phyloP scores from a whole-genome alignment of 2,888 invertebrate species.

The Listrodromus nycthemerus region DNA sequence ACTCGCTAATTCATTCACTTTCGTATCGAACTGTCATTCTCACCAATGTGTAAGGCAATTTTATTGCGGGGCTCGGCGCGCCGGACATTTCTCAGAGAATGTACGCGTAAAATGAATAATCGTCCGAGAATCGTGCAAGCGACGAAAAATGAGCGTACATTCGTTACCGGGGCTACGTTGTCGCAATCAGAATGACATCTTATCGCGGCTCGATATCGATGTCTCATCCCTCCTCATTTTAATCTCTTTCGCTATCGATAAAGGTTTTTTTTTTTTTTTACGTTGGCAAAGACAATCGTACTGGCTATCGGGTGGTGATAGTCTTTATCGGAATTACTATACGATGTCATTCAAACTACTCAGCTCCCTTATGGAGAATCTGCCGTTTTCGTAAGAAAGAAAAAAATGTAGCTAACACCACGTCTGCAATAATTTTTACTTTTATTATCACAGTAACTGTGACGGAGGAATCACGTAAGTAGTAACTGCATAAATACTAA shows the following conservation, averaged over 20 bases:
- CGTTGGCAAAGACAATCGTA: not conserved
- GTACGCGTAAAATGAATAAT: conserved; percentile 7
- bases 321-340: no score
- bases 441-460: no score
- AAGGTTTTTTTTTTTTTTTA: not conserved
- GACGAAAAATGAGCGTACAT: not conserved
- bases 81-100: conserved; percentile 33
- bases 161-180: not conserved
- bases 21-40: conserved; percentile 8
- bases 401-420: no score
- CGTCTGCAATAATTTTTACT: no score
- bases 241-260: conserved; percentile 49
- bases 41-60: conserved; percentile 44
- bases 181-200: conserved; percentile 18
- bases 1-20: not conserved
- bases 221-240: not conserved
- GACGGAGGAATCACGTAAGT: no score
- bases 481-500: no score
- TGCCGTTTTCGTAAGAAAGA: no score
- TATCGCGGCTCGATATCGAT: conserved; percentile 53
- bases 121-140: not conserved
- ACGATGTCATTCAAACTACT: no score
- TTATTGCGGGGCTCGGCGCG: conserved; percentile 19
- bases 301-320: no score
- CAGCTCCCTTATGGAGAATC: no score